These are phyloP conservation scores for Leptinotarsa defecta DNA, from an alignment of 1,140 invertebrate genomes.

Conservation along the genomic window DNA sequence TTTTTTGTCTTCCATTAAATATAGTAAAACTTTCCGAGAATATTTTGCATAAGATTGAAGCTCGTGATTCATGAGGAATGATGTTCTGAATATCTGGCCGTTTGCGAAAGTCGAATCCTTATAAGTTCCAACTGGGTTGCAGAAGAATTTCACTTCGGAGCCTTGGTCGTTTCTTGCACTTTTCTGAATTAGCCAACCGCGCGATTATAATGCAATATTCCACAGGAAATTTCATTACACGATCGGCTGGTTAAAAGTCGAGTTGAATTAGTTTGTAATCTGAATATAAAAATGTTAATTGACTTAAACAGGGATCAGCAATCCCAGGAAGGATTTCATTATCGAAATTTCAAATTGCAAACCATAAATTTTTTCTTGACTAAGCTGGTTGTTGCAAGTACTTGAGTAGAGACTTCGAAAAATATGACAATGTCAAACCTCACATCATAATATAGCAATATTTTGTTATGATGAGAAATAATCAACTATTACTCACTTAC, in stretches of 20 bases:
- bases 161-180: not conserved
- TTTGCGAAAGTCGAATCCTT: not conserved
- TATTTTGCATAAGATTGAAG: not conserved
- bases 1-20: too few species aligned
- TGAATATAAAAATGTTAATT: not conserved
- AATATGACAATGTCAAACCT: too few species aligned
- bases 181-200: conserved; percentile 2
- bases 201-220: not conserved
- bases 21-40: too few species aligned
- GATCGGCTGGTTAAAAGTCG: not conserved
- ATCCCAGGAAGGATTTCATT: too few species aligned
- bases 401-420: too few species aligned
- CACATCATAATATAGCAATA: too few species aligned
- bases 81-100: not conserved
- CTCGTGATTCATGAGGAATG: not conserved
- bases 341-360: too few species aligned
- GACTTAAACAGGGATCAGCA: too few species aligned
- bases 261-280: not conserved
- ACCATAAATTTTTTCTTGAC: too few species aligned
- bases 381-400: too few species aligned
- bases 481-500: too few species aligned
- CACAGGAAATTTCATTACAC: conserved; percentile 2
- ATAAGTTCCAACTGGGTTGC: not conserved
- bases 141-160: not conserved
- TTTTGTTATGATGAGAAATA: too few species aligned